Conservation (phyloP, 2,113 vertebrate genomes). For the Raja brachyura region DNA sequence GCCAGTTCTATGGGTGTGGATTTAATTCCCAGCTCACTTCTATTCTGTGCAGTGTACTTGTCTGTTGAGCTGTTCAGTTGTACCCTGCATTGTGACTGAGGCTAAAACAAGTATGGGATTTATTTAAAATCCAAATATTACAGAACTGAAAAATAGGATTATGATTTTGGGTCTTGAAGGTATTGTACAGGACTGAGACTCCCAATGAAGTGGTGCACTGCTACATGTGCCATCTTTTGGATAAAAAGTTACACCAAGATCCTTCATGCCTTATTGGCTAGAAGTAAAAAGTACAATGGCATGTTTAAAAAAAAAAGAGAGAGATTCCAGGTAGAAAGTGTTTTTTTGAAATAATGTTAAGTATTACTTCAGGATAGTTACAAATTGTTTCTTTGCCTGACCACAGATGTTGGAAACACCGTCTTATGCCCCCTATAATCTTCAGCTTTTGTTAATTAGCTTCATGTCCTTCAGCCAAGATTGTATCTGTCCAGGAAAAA, state of each 20-base stretch:
- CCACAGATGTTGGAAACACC: not conserved
- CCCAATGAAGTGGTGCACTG: not conserved
- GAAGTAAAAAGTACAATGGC: not conserved
- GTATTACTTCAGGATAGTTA: not conserved
- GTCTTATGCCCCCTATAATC: too few relatives aligned
- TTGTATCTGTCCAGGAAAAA: not conserved
- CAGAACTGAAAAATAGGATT: too few relatives aligned
- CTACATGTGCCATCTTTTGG: not conserved
- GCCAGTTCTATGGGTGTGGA: too few relatives aligned
- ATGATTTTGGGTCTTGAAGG: too few relatives aligned
- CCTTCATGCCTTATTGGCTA: too few relatives aligned
- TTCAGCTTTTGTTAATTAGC: not conserved
- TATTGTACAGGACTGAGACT: too few relatives aligned
- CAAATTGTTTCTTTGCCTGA: not conserved
- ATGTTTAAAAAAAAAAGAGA: not conserved
- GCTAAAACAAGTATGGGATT: too few relatives aligned
- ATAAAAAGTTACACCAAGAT: not conserved
- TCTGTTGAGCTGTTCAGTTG: too few relatives aligned
- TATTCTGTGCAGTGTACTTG: not conserved
- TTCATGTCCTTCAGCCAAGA: not conserved
- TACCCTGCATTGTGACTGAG: too few relatives aligned
- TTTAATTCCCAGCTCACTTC: not conserved
- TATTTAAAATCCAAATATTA: too few relatives aligned
- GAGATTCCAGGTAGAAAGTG: not conserved
- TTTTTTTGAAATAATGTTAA: not conserved